phyloP scores from a whole-genome alignment of 2,888 invertebrate species.

The Acanthoscelides obtectus region DNA sequence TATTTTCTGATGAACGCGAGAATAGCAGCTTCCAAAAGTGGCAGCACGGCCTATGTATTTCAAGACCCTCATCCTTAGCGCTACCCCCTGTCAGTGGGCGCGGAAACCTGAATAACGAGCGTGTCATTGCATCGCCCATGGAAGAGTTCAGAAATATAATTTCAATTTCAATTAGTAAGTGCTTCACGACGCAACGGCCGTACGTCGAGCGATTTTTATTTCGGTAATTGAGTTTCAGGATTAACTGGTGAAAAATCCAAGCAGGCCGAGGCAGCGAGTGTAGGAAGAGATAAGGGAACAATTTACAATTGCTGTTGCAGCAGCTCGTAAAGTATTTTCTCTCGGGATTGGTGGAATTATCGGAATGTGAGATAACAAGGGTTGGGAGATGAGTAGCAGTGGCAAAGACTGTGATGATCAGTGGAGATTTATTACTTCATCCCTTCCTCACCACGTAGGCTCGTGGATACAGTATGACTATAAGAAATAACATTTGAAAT shows the following conservation, averaged over 20 bases:
- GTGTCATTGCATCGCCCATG: not conserved
- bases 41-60: no score
- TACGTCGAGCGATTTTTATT: not conserved
- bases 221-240: not conserved
- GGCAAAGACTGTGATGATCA: no score
- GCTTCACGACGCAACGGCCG: not conserved
- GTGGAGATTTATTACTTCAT: no score
- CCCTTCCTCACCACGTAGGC: no score
- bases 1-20: no score
- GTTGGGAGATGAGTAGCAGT: not conserved
- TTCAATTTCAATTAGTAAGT: slow-evolving; percentile 5
- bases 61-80: no score
- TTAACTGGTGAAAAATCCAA: not conserved
- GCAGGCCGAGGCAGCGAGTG: not conserved
- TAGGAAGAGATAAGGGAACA: not conserved
- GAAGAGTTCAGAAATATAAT: slow-evolving; percentile 3
- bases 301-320: not conserved
- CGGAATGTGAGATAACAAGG: not conserved
- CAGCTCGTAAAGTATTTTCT: not conserved
- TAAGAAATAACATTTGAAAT: no score
- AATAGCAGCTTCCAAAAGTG: no score
- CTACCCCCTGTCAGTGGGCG: slow-evolving; percentile 3
- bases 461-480: no score
- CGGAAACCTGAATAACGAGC: slow-evolving; percentile 1
- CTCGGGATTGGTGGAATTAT: not conserved